Percentiles rank a stretch among this genome's conserved stretches.
These are phyloP conservation scores for Atta texana DNA, from an alignment of 1,140 invertebrate species.

Conservation along the genomic window DNA sequence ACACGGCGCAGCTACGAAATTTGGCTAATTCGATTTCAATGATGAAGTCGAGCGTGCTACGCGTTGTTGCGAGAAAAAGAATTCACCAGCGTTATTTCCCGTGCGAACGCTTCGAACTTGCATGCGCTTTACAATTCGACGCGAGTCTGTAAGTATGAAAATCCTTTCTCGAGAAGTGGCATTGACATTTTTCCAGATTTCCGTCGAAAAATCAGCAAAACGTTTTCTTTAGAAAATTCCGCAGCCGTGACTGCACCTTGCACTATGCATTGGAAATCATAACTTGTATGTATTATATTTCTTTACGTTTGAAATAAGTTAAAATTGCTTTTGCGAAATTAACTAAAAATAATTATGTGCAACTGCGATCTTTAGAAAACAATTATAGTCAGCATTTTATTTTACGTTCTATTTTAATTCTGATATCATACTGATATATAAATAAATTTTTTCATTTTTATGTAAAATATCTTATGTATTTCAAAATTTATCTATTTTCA, in stretches of 20 bases:
- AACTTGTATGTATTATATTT: slow-evolving; percentile 10
- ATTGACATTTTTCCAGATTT: slow-evolving; percentile 61
- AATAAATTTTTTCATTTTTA: neutral
- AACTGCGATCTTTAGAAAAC: neutral
- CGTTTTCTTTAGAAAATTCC: slow-evolving; percentile 40
- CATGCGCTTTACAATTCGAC: slow-evolving; percentile 46
- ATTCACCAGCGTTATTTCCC: neutral
- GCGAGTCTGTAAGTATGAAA: slow-evolving; percentile 31
- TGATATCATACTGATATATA: neutral
- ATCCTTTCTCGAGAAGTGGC: slow-evolving; percentile 46
- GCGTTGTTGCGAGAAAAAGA: slow-evolving; percentile 42
- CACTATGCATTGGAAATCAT: slow-evolving; percentile 21
- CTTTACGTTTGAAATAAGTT: neutral
- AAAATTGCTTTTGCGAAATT: slow-evolving; percentile 5
- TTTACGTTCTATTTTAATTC: neutral
- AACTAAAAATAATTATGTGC: neutral
- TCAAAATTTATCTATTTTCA: neutral
- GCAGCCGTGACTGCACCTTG: neutral
- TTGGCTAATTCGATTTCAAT: slow-evolving; percentile 61
- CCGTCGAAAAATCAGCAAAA: slow-evolving; percentile 37
- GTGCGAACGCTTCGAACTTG: neutral
- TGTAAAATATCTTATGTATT: neutral
- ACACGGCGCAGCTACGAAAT: slow-evolving; percentile 29
- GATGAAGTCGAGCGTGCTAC: slow-evolving; percentile 5
- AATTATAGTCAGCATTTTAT: neutral